Base-by-base conservation (phyloP, 2,113 vertebrate species). In the Gobio gobio region DNA sequence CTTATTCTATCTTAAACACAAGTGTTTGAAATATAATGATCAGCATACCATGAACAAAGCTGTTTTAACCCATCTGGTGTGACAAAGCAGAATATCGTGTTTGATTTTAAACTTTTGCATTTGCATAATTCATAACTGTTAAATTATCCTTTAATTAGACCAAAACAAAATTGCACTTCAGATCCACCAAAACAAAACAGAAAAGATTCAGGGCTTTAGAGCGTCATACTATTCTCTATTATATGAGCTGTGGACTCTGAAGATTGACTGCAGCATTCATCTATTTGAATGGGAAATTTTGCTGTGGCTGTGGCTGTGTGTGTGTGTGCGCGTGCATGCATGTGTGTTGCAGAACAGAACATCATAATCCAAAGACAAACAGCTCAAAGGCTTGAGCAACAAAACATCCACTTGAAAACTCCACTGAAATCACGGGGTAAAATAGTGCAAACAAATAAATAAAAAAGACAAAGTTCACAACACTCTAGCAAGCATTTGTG, bases 261-360 rank as follows among this genome's bases (percentile, higher is more conserved):
- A 54, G 9, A 20, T 29, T 14, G 4, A 51, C 49, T 29, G 7
- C 0, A 29, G 47, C 14, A 51, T 49, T 51, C n/a, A 51, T 49
- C 24, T 29, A 56, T 77, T 77, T 56, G 47, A 77, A 36, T 77
- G 10, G 74, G 14, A 77, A 77, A 77, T 77, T 26, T 16, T 56
- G 49, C 43, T 68, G 3, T 68, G 8, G 9, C 3, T 36, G 16
- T 16, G 7, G 20, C 7, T 29, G n/a, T 9, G 18, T 68, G 64
- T 20, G 16, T 59, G 3, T 33, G 33, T 70, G 6, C 20, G 16
- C n/a, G 49, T 75, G 13, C 33, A 49, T 1, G 47, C 14, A 4
- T 51, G 33, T 43, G 20, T 43, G 18, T 29, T 29, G 2, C 1
- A 29, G 29, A 29, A 29, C 29, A 29, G 29, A 29, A 14, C 72